Evolutionary conservation across 2,113 vertebrate species (phyloP), one percentile per base, ranked within the genome.

Genomic region (Falcunculus frontatus): DNA sequence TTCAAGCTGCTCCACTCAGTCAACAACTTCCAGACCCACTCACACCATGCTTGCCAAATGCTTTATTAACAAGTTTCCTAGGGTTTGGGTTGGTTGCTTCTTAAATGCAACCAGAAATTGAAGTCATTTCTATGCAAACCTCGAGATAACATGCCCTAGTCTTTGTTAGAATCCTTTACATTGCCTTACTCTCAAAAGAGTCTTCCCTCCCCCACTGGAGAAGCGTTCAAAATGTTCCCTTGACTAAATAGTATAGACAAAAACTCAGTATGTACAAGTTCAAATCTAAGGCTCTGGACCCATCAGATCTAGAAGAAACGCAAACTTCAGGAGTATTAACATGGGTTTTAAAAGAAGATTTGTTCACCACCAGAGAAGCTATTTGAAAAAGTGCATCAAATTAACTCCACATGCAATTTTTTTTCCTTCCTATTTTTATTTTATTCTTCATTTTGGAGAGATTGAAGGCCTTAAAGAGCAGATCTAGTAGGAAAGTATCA

Each of bases 1-100:
- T 88, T 90, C 87, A 76, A 27, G 57, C 17, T 35, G 74, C 82
- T 75, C 39, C 70, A 59, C 16, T 67, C 18, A 39, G 25, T 44
- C 46, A 74, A 13, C 13, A 16, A 29, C 13, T 82, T 78, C 18
- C 13, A 62, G 29, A 63, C 7, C 13, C 17, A 13, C 17, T 70
- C 60, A n/a, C 30, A 46, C 4, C 1, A 2, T 11, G n/a, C 0
- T 0, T n/a, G 29, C 22, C 41, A 64, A 50, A 20, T 3, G 7
- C 37, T 73, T 21, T 42, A 0, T 19, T 30, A 78, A 74, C 16
- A 59, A 42, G 4, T 20, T 44, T 82, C 56, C 41, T 49, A 56
- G 16, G 30, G 12, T 49, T 55, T 73, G 30, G 11, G 41, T 49
- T 65, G 15, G 49, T 32, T 29, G 3, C 13, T 65, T 49, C 55